Evolutionary conservation across 2,113 vertebrate genomes (phyloP), one percentile per base, ranked within the genome.

Genomic region (Eubucco bourcierii): DNA sequence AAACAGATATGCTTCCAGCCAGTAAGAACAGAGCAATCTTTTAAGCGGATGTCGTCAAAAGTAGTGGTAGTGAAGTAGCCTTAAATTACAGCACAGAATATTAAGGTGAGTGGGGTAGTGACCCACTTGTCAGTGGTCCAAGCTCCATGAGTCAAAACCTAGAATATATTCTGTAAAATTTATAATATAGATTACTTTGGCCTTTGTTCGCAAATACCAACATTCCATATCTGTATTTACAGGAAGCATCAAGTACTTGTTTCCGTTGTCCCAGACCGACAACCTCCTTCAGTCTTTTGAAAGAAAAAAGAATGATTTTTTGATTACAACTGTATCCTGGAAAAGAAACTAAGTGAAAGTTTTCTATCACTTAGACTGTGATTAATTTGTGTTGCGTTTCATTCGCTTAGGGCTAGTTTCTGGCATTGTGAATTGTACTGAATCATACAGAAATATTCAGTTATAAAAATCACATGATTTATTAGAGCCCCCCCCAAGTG

Each of bases 371-470:
- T 95, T 96, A 90, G 64, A 90, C 87, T 87, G 71, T 90, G 92
- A 95, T 94, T 96, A 92, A 95, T 95, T 96, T 80, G 68, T 84
- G 81, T 83, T 92, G 81, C 72, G 74, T 92, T 96, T 95, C 44
- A 85, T 90, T 92, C 84, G 91, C 94, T 95, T 73, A 80, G 60
- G 88, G 95, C 87, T 94, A 89, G 75, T 94, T 95, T 93, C 92
- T 90, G 92, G 92, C 87, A 93, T 79, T 90, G 88, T 90, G 91
- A 93, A 73, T 96, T 92, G 94, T 65, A 87, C 20, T 84, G 92
- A 89, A 89, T 82, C 87, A 94, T 82, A 92, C 31, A 93, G 78
- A 95, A 95, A 90, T 71, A 82, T 46, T 82, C 41, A 67, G 82
- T 84, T 92, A 86, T 12, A 95, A 65, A 95, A 95, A 87, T 80